Percentiles rank a stretch among this genome's conserved stretches.
These are phyloP conservation scores for Netta rufina DNA, from an alignment of 2,797 vertebrate genomes.

Conservation along the genomic window DNA sequence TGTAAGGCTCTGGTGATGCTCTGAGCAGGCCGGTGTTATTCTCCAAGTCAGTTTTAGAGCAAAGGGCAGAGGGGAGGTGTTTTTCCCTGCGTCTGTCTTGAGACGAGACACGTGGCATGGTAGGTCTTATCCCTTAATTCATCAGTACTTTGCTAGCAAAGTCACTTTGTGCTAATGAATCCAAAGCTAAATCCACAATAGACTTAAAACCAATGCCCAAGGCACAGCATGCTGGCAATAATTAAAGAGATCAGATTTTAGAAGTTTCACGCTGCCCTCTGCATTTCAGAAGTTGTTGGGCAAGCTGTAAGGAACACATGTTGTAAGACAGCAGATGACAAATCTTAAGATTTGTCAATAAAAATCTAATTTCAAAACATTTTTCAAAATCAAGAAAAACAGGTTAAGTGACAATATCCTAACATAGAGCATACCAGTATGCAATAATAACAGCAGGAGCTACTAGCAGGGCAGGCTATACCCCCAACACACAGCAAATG, in stretches of 20 bases:
- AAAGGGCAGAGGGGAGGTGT: neutral
- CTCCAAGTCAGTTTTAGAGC: neutral
- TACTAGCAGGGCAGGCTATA: neutral
- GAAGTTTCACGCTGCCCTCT: neutral
- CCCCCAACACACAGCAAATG: rapidly evolving
- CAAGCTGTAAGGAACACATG: rapidly evolving
- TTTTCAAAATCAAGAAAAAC: no score
- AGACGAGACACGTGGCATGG: neutral
- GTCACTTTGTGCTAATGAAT: neutral
- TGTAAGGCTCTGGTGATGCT: neutral
- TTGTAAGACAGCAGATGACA: rapidly evolving
- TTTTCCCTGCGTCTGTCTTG: neutral
- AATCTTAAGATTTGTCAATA: neutral
- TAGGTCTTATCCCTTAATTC: neutral
- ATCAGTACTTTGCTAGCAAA: neutral
- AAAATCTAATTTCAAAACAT: neutral
- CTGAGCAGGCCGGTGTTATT: neutral
- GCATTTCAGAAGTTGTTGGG: neutral
- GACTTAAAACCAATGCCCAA: neutral
- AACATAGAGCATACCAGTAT: rapidly evolving
- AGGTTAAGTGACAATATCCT: neutral
- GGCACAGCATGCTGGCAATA: rapidly evolving
- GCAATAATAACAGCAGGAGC: neutral
- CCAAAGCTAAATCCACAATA: neutral
- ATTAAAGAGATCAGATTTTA: neutral